Evolutionary conservation across 2,888 invertebrate species (phyloP).

Genomic region (Thumatha senex): DNA sequence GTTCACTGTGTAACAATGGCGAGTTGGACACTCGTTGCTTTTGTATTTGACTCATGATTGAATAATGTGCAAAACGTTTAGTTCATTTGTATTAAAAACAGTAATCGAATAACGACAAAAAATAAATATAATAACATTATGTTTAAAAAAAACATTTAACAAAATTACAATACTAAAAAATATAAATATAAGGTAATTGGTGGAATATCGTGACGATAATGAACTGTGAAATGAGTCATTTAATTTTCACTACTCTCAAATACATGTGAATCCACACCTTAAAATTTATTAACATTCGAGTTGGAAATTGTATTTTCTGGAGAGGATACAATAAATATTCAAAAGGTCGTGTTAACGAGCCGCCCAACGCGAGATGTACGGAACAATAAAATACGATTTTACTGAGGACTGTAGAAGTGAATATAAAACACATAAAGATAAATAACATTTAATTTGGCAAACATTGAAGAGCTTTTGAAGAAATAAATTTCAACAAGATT

Average conservation of each 20-base stretch:
- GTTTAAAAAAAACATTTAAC: neutral
- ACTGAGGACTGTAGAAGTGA: conserved; percentile 64
- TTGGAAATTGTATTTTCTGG: conserved; percentile 80
- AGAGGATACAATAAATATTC: conserved; percentile 81
- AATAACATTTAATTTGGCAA: conserved; percentile 57
- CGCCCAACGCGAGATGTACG: conserved; percentile 66
- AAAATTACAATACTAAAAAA: neutral
- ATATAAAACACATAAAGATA: conserved; percentile 57
- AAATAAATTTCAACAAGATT: conserved; percentile 35
- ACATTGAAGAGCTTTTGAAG: conserved; percentile 40
- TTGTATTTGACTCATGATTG: conserved; percentile 57
- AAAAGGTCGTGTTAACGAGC: conserved; percentile 81
- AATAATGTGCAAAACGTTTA: conserved; percentile 49
- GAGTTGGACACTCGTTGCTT: conserved; percentile 47
- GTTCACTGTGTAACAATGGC: conserved; percentile 71
- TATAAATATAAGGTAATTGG: neutral
- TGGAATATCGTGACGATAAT: neutral
- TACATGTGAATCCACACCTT: conserved; percentile 53
- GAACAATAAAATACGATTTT: conserved; percentile 77
- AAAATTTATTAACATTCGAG: conserved; percentile 69
- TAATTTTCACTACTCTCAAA: conserved; percentile 29
- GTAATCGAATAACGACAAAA: conserved; percentile 23
- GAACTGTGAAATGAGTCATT: conserved; percentile 12
- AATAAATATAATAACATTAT: conserved; percentile 5
- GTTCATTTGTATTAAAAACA: conserved; percentile 31